Evolutionary conservation across 1,140 invertebrate genomes (phyloP).

Genomic region (Cydia strobilella): DNA sequence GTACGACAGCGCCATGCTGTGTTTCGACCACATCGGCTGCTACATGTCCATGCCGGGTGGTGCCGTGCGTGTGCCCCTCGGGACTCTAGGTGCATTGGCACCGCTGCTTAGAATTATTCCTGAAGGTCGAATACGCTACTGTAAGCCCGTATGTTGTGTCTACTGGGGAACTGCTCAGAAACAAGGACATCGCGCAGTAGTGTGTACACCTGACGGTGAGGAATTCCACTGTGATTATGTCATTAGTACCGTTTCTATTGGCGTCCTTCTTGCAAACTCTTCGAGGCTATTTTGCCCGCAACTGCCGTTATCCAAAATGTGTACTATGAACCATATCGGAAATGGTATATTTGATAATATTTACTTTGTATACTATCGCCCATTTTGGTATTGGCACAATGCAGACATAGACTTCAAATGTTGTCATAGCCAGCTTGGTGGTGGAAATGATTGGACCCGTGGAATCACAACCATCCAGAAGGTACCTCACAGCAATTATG

Average conservation of each 20-base stretch:
- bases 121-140: slow-evolving; percentile 80
- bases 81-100: slow-evolving; percentile 82
- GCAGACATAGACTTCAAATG: slow-evolving; percentile 81
- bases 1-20: slow-evolving; percentile 82
- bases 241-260: slow-evolving; percentile 88
- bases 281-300: slow-evolving; percentile 86
- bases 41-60: slow-evolving; percentile 84
- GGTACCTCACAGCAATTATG: slow-evolving; percentile 83
- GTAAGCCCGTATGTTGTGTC: slow-evolving; percentile 83
- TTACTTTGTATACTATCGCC: slow-evolving; percentile 87
- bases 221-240: slow-evolving; percentile 88
- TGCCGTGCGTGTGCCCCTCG: slow-evolving; percentile 82
- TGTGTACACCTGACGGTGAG: slow-evolving; percentile 84
- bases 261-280: slow-evolving; percentile 85
- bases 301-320: slow-evolving; percentile 85
- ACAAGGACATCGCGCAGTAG: slow-evolving; percentile 77
- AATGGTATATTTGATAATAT: slow-evolving; percentile 88
- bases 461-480: slow-evolving; percentile 82
- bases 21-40: slow-evolving; percentile 83
- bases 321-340: slow-evolving; percentile 85
- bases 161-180: slow-evolving; percentile 82
- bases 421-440: slow-evolving; percentile 78
- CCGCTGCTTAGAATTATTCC: slow-evolving; percentile 83
- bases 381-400: slow-evolving; percentile 86
- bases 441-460: slow-evolving; percentile 84